These are phyloP conservation scores for Agelastica alni DNA, from an alignment of 2,888 invertebrate species.

Conservation along the genomic window DNA sequence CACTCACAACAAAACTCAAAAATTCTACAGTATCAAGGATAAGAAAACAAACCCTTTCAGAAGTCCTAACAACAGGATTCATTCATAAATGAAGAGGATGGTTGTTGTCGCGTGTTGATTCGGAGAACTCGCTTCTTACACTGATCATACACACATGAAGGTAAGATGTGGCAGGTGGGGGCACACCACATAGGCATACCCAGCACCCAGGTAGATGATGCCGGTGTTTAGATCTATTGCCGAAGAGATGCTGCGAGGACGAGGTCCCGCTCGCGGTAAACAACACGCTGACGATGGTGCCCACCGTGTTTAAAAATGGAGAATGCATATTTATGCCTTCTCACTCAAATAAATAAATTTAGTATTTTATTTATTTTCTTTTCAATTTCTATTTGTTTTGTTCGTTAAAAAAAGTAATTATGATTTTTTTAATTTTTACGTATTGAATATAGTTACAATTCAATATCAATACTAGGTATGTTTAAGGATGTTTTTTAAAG, in stretches of 20 bases:
- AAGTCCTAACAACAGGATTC: conserved; percentile 29
- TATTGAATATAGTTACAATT: no score
- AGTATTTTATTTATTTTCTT: no score
- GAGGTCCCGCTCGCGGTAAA: neutral
- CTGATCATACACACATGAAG: conserved; percentile 58
- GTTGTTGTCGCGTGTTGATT: conserved; percentile 53
- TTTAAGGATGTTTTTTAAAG: no score
- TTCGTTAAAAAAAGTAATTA: no score
- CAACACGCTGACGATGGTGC: no score
- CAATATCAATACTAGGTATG: no score
- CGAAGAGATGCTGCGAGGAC: conserved; percentile 4
- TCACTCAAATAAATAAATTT: no score
- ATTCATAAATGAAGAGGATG: conserved; percentile 38
- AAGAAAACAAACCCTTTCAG: conserved; percentile 13
- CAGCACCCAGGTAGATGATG: conserved; percentile 53
- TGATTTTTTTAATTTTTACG: no score
- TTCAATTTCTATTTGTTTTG: no score
- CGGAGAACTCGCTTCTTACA: conserved; percentile 57
- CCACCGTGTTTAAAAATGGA: no score
- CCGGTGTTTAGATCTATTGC: conserved; percentile 44
- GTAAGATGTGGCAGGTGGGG: conserved; percentile 56
- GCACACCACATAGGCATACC: conserved; percentile 51
- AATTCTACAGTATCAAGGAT: conserved; percentile 20
- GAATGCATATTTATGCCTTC: no score
- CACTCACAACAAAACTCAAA: conserved; percentile 18